Evolutionary conservation across 2,113 vertebrate species (phyloP).

Genomic region (Martes martes): DNA sequence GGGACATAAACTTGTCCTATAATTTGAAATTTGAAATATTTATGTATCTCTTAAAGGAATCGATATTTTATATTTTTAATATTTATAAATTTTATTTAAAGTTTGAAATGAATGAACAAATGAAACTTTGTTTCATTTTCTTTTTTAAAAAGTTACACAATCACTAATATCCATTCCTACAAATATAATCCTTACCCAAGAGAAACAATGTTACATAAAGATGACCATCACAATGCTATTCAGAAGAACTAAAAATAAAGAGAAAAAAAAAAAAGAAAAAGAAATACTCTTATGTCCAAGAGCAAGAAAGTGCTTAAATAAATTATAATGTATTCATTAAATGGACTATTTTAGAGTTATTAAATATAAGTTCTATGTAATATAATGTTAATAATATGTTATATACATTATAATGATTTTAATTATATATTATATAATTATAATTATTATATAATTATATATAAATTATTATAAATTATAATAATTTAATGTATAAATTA

Average conservation of each 20-base stretch:
- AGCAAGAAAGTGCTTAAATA: not conserved
- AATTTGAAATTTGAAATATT: not conserved
- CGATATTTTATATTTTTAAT: constrained; percentile 27
- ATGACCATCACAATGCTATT: not conserved
- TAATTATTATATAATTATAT: no score
- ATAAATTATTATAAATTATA: no score
- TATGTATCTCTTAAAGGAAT: not conserved
- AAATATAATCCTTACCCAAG: not conserved
- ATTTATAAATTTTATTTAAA: not conserved
- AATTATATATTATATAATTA: no score
- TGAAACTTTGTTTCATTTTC: not conserved
- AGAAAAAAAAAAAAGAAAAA: not conserved
- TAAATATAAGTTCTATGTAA: not conserved
- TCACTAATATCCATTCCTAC: not conserved
- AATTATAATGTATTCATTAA: not conserved
- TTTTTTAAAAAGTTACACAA: no score
- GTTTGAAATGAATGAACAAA: not conserved
- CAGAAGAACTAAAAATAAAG: not conserved
- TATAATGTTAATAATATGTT: not conserved
- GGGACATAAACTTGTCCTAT: not conserved
- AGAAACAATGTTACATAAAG: constrained; percentile 12
- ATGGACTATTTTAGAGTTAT: not conserved
- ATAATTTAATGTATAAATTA: not conserved
- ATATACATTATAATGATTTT: not conserved
- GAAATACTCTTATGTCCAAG: not conserved